phyloP scores from a whole-genome alignment of 2,797 vertebrate genomes.

The Halcyon leucocephala region DNA sequence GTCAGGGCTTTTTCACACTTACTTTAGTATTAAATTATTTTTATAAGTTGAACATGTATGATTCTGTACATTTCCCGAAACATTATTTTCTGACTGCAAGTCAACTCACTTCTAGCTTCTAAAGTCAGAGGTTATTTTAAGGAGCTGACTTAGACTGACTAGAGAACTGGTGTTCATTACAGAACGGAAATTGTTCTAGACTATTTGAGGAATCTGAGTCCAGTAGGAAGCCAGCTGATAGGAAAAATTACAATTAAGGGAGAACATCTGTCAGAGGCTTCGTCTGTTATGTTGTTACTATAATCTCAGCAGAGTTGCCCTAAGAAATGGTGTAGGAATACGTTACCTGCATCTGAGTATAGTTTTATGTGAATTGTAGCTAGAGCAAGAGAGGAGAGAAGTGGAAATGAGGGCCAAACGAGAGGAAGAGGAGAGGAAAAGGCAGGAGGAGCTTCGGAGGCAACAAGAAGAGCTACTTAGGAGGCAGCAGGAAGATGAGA shows the following conservation, averaged over 20 bases:
- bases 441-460: constrained; percentile 89
- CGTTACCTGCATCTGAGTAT: constrained; percentile 63
- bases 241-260: background rate
- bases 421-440: constrained; percentile 93
- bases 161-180: background rate
- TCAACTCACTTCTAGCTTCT: background rate
- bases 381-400: constrained; percentile 94
- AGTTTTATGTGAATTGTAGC: constrained; percentile 78
- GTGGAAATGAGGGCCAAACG: constrained; percentile 93
- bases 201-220: background rate
- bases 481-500: constrained; percentile 89
- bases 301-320: constrained; percentile 36
- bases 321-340: constrained; percentile 57
- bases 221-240: constrained; percentile 21
- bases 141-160: background rate
- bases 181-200: background rate
- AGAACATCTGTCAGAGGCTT: constrained; percentile 31
- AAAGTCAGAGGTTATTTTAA: background rate
- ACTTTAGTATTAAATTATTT: background rate
- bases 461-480: constrained; percentile 91
- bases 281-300: background rate
- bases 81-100: background rate
- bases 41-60: background rate
- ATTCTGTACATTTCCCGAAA: background rate
- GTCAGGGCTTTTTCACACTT: background rate